Base-by-base conservation (phyloP, 1,140 invertebrate genomes). In the Euura lappo region DNA sequence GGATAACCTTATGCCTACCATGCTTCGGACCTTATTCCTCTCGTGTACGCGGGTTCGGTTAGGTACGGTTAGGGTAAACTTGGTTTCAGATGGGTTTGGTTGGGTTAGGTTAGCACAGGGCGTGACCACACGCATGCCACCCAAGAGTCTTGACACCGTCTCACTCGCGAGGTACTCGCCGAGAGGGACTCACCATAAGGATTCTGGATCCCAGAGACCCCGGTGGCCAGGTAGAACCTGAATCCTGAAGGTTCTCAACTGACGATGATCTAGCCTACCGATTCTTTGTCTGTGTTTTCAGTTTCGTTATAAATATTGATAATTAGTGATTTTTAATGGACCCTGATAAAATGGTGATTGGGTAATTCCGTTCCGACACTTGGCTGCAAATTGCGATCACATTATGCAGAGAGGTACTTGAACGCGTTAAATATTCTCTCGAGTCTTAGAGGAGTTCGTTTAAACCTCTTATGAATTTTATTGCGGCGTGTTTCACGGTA, bases 51-150 rank as follows among this genome's bases (percentile, higher is more conserved):
- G 78, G 76, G 76, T 78, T 68, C 75, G 81, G 79, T 76, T 76
- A 77, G 75, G 67, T 74, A 72, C 78, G 75, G 74, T 79, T 76
- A 72, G 72, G 66, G 72, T 75, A 72, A 75, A 76, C 80, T 28
- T 28, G 28, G 28, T 28, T 28, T 28, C 28, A 28, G 28, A 28
- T 28, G 28, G 28, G 28, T 28, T 28, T 28, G 28, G 28, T 28
- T 77, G 78, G 78, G 79, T 78, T 76, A 73, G 78, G 80, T 83
- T 79, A 77, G 81, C 78, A 79, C 77, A 83, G 83, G 81, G 82
- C 80, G 79, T 80, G 77, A 82, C 78, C 81, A 84, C 78, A 78
- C 79, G 28, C 67, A 73, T 80, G 77, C 84, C 81, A 85, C 81
- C 83, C 82, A 83, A 80, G 81, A 78, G 75, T 79, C 79, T 79